Evolutionary conservation across 2,113 vertebrate species (phyloP).

Genomic region (Oenanthe oenanthe): DNA sequence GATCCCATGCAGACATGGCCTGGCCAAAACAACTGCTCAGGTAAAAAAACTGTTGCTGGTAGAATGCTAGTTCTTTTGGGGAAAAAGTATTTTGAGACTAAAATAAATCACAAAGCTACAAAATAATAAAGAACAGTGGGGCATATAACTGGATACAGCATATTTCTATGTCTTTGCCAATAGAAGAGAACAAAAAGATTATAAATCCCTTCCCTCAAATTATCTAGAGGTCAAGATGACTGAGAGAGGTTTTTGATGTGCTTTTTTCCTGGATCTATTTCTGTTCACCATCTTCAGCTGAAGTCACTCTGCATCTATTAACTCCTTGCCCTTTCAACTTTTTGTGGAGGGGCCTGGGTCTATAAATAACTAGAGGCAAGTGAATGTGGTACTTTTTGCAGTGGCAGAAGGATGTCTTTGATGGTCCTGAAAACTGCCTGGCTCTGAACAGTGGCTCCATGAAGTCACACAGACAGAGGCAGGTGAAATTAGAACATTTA

Average conservation of each 20-base stretch:
- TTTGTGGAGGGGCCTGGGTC: not conserved
- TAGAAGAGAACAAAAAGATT: not conserved
- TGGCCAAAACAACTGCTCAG: not conserved
- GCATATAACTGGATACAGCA: fast-evolving
- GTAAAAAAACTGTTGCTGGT: not conserved
- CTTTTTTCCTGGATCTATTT: slow-evolving; percentile 28
- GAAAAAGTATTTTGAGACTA: not conserved
- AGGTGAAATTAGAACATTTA: not conserved
- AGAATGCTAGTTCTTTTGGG: not conserved
- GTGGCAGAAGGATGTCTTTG: not conserved
- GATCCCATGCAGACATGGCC: not conserved
- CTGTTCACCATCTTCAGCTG: not conserved
- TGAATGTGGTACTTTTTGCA: not conserved
- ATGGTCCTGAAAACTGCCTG: not conserved
- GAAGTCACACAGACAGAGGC: not conserved
- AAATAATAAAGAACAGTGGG: not conserved
- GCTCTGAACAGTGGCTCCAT: not conserved
- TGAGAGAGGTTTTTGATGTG: not conserved
- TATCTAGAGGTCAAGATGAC: not conserved
- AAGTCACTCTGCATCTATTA: not conserved
- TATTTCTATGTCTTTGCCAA: not conserved
- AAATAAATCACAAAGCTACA: not conserved
- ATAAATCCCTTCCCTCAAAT: not conserved
- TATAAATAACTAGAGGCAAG: not conserved
- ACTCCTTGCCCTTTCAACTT: not conserved